Evolutionary conservation across 2,113 vertebrate genomes (phyloP).

Genomic region (Microcebus murinus): DNA sequence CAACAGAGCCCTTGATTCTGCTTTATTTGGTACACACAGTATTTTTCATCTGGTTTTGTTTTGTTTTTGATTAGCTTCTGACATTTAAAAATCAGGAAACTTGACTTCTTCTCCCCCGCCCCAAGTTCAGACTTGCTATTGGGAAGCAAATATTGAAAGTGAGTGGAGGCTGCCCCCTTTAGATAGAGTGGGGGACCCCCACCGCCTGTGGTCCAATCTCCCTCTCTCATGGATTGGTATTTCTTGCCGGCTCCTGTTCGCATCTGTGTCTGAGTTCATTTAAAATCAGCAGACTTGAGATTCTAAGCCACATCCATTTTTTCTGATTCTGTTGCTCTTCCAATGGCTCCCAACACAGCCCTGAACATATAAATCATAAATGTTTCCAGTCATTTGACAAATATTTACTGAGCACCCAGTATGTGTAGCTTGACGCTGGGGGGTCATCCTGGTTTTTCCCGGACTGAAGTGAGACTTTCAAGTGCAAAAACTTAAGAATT

Average conservation of each 20-base stretch:
- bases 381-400: background rate
- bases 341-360: too few relatives aligned
- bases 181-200: background rate
- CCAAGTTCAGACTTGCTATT: background rate
- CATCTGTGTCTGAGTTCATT: background rate
- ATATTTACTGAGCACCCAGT: background rate
- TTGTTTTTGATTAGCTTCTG: constrained; percentile 30
- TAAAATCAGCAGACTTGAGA: background rate
- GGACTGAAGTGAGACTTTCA: background rate
- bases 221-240: background rate
- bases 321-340: too few relatives aligned
- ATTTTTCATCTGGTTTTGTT: background rate
- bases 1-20: background rate
- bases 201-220: background rate
- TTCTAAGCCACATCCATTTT: background rate
- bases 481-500: background rate
- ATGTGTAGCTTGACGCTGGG: background rate
- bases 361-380: accelerated
- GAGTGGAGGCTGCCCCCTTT: background rate
- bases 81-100: constrained; percentile 24
- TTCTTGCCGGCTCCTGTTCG: background rate
- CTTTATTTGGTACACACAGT: background rate
- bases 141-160: background rate
- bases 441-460: background rate
- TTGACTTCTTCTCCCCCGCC: background rate